A percentile compares a stretch with the other conserved stretches of the same genome.
Evolutionary conservation across 1,140 invertebrate species (phyloP).

Genomic region (Rhopalosiphum padi): DNA sequence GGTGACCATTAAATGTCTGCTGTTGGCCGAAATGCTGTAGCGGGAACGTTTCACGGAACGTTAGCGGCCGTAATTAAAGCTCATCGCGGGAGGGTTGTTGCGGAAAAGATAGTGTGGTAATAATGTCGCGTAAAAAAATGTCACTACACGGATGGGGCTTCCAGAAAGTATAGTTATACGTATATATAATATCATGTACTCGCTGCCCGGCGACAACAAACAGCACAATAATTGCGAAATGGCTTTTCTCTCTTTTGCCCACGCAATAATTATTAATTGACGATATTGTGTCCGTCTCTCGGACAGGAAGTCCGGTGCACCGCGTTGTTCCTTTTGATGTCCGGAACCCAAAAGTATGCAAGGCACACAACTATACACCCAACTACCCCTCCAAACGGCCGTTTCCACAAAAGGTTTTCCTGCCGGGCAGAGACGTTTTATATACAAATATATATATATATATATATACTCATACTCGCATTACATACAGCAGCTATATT

Average conservation of each 20-base stretch:
- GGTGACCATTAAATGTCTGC: slow-evolving; percentile 32
- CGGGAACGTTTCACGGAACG: slow-evolving; percentile 44
- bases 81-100: not conserved
- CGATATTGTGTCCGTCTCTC: slow-evolving; percentile 50
- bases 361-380: not conserved
- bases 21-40: not conserved
- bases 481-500: not conserved
- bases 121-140: slow-evolving; percentile 29
- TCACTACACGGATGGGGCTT: not conserved
- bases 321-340: slow-evolving; percentile 40
- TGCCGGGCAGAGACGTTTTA: not conserved
- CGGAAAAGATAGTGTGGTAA: not conserved
- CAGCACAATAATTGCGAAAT: slow-evolving; percentile 39
- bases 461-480: no score
- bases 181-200: no score
- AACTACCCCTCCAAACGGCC: not conserved
- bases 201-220: not conserved
- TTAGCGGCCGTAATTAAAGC: slow-evolving; percentile 48
- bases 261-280: slow-evolving; percentile 50
- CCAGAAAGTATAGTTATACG: not conserved
- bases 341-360: slow-evolving; percentile 34
- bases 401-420: slow-evolving; percentile 14
- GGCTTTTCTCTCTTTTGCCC: slow-evolving; percentile 20
- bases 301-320: slow-evolving; percentile 46
- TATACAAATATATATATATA: not conserved